These are phyloP conservation scores for Drosophila prolongata DNA, from an alignment of 2,888 invertebrate species.

Conservation along the genomic window DNA sequence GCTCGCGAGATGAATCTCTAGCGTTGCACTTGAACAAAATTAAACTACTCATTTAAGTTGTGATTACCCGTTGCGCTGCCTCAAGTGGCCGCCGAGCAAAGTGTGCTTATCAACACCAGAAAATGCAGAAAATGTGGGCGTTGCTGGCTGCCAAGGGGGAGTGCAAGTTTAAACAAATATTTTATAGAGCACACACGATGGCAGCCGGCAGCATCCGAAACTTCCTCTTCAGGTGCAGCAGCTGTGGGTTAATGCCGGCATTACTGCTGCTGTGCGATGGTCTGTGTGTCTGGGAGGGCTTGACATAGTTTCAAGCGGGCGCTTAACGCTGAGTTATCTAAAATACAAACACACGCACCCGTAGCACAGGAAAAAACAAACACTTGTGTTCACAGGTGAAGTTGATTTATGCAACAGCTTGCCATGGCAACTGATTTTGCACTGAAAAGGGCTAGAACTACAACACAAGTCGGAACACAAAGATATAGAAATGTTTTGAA, in stretches of 20 bases:
- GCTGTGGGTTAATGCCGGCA: conserved; percentile 38
- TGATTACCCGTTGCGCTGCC: conserved; percentile 69
- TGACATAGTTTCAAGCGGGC: conserved; percentile 51
- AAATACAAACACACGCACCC: conserved; percentile 41
- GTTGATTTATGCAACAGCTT: conserved; percentile 78
- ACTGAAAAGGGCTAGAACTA: conserved; percentile 12
- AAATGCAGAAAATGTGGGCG: conserved; percentile 12
- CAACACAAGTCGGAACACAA: too few relatives aligned
- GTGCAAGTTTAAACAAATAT: conserved; percentile 67
- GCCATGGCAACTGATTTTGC: conserved; percentile 44
- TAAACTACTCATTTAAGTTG: conserved; percentile 70
- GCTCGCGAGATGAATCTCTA: conserved; percentile 7
- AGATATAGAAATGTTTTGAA: too few relatives aligned
- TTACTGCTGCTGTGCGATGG: conserved; percentile 13
- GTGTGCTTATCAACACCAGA: conserved; percentile 75
- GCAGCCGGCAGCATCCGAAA: conserved; percentile 14
- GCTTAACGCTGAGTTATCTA: conserved; percentile 50
- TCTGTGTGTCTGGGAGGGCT: conserved; percentile 26
- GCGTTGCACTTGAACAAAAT: conserved; percentile 67
- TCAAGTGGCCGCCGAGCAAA: conserved; percentile 62
- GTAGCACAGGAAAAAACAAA: conserved; percentile 7
- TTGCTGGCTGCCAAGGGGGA: neutral
- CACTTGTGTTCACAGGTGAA: conserved; percentile 42
- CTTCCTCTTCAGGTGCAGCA: conserved; percentile 23
- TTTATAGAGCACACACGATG: conserved; percentile 72